Conservation (phyloP, 37 sponge, comb jelly and placozoan genomes). For the Spongilla lacustris region DNA sequence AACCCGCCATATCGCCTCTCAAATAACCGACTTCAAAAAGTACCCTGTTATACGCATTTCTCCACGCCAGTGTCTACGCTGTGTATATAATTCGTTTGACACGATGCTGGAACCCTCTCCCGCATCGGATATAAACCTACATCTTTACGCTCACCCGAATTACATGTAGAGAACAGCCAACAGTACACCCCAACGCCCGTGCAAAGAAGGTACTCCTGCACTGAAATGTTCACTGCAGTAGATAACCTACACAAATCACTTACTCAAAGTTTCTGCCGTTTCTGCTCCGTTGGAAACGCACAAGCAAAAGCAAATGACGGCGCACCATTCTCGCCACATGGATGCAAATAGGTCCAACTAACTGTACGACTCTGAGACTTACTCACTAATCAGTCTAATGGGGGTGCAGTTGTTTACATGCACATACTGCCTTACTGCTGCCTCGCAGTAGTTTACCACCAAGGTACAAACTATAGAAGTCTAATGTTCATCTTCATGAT, state of each 20-base stretch:
- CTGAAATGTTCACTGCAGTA: no score
- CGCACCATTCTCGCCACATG: constrained; percentile 1
- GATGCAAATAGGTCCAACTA: neutral
- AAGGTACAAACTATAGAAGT: neutral
- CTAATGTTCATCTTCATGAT: neutral
- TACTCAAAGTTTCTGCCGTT: neutral
- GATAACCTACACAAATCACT: no score
- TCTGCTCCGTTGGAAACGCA: neutral
- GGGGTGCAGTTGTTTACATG: neutral
- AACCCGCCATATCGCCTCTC: neutral
- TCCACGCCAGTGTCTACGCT: neutral
- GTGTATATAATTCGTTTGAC: neutral
- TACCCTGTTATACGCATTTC: neutral
- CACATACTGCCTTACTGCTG: neutral
- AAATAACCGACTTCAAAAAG: neutral
- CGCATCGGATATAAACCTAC: neutral
- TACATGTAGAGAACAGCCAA: neutral
- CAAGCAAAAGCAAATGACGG: neutral
- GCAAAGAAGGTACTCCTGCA: neutral
- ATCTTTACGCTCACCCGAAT: neutral
- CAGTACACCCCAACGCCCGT: neutral
- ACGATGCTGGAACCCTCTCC: neutral
- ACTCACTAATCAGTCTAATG: no score
- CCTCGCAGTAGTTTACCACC: neutral
- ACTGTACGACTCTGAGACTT: neutral